Percentiles rank a stretch among this genome's conserved stretches.
These are phyloP conservation scores for Peromyscus eremicus DNA, from an alignment of 2,797 vertebrate genomes.

Conservation along the genomic window DNA sequence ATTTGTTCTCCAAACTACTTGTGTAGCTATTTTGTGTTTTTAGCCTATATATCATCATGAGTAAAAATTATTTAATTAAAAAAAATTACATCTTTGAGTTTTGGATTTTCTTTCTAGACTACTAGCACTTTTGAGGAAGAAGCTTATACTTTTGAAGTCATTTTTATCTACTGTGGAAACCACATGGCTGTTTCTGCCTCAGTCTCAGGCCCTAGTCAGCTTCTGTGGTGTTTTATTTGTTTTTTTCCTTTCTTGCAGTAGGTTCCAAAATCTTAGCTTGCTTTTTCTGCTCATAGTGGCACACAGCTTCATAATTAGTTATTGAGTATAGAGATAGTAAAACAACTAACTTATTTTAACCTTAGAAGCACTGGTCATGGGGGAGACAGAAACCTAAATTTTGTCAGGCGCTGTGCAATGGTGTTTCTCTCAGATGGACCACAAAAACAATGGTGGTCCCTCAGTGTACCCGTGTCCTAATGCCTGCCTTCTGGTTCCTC, in stretches of 20 bases:
- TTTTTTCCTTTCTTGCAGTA: background rate
- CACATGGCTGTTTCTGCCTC: slow-evolving; percentile 35
- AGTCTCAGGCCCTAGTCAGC: slow-evolving; percentile 2
- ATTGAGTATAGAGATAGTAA: slow-evolving; percentile 7
- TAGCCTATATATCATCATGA: background rate
- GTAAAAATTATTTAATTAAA: background rate
- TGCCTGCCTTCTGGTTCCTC: background rate
- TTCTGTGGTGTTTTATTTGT: background rate
- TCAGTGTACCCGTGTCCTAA: background rate
- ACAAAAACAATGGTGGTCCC: background rate
- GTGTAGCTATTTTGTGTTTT: slow-evolving; percentile 50
- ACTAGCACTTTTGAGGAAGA: background rate
- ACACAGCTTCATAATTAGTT: slow-evolving; percentile 18
- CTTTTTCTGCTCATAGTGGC: slow-evolving; percentile 10
- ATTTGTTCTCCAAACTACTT: slow-evolving; percentile 57
- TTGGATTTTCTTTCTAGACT: slow-evolving; percentile 43
- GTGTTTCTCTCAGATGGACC: background rate
- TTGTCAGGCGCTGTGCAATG: background rate
- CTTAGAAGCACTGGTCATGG: background rate
- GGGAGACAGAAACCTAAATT: slow-evolving; percentile 45
- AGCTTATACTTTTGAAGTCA: slow-evolving; percentile 33
- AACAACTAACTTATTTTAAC: background rate
- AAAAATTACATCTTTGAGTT: slow-evolving; percentile 16
- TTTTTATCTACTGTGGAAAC: slow-evolving; percentile 41
- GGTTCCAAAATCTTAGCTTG: slow-evolving; percentile 3